Percentiles rank a stretch among this genome's conserved stretches.
These are phyloP conservation scores for Pandemis cinnamomeana DNA, from an alignment of 2,888 invertebrate species.

Conservation along the genomic window DNA sequence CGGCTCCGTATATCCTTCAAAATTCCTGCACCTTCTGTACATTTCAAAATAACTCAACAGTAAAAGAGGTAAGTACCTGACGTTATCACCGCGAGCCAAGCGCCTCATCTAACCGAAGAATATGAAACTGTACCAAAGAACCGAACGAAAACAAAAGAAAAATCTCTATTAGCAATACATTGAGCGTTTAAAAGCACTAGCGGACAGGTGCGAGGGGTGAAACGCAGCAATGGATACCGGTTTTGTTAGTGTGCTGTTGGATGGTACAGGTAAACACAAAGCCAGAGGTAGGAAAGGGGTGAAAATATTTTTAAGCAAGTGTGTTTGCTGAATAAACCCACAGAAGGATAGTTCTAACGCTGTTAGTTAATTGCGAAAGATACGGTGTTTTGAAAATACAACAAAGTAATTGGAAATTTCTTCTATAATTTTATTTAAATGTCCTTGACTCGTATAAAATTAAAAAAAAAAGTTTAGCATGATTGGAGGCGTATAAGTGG, in stretches of 20 bases:
- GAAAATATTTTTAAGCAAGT: conserved; percentile 33
- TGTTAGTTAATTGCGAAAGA: neutral
- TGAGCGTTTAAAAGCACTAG: neutral
- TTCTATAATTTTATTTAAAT: too few relatives aligned
- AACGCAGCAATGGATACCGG: conserved; percentile 13
- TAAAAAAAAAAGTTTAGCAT: too few relatives aligned
- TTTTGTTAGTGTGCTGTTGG: neutral
- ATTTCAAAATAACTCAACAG: conserved; percentile 28
- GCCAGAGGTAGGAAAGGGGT: conserved; percentile 33
- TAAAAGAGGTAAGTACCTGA: conserved; percentile 31
- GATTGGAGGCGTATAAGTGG: too few relatives aligned
- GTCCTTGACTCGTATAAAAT: too few relatives aligned
- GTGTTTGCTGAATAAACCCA: conserved; percentile 23
- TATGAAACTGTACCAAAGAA: conserved; percentile 28
- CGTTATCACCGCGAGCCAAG: conserved; percentile 34
- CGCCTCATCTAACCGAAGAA: conserved; percentile 27
- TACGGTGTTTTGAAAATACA: neutral
- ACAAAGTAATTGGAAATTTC: neutral
- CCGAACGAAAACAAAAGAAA: neutral
- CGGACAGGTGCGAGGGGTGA: neutral
- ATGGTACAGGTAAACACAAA: conserved; percentile 14
- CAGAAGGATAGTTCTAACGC: conserved; percentile 7
- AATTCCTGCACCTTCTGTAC: conserved; percentile 16
- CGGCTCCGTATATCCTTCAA: neutral
- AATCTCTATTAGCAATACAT: neutral